phyloP scores from a whole-genome alignment of 2,888 invertebrate species.

The Lysandra bellargus region DNA sequence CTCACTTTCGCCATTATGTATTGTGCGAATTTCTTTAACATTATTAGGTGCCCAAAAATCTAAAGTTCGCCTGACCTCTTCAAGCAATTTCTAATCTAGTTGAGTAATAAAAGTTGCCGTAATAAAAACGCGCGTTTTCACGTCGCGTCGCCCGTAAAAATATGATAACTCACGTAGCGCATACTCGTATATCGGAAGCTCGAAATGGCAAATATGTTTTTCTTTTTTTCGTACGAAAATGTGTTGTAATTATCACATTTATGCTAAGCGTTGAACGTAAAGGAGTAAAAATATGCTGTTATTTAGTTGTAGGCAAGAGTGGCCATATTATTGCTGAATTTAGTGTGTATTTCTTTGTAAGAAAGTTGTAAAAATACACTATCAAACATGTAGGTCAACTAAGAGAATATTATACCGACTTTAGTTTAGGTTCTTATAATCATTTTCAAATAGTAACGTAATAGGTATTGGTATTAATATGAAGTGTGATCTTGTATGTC shows the following conservation, averaged over 20 bases:
- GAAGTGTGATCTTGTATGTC: no score
- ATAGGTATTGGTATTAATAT: no score
- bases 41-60: neutral
- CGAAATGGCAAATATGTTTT: constrained; percentile 11
- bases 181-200: constrained; percentile 51
- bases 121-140: constrained; percentile 76
- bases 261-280: neutral
- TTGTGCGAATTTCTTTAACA: neutral
- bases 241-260: constrained; percentile 2
- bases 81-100: constrained; percentile 66
- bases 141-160: constrained; percentile 69
- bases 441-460: no score
- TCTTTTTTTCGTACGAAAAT: neutral
- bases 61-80: constrained; percentile 46
- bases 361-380: no score
- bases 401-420: no score
- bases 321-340: no score
- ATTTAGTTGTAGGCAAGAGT: neutral
- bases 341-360: no score
- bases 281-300: neutral
- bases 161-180: constrained; percentile 73
- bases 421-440: no score
- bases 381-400: no score
- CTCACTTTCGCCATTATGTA: neutral
- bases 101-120: constrained; percentile 71